phyloP scores from a whole-genome alignment of 2,113 vertebrate species.

The Colaptes auratus region DNA sequence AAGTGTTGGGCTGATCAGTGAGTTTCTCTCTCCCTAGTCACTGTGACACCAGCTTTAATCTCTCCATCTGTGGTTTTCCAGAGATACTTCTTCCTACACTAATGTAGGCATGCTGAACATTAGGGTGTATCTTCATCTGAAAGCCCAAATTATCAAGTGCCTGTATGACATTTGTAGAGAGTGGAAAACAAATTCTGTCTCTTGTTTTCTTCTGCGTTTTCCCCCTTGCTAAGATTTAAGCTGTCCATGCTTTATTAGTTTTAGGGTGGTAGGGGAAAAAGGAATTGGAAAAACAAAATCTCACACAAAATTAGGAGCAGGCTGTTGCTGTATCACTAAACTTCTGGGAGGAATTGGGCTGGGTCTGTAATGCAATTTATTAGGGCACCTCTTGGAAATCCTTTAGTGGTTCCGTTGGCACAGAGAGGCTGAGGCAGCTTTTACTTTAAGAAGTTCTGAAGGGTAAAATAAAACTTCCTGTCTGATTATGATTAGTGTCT shows the following conservation, averaged over 20 bases:
- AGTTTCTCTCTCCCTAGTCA: neutral
- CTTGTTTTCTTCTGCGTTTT: neutral
- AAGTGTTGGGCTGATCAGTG: neutral
- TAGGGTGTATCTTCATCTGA: neutral
- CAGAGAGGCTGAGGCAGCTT: neutral
- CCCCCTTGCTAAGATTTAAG: neutral
- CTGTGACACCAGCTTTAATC: neutral
- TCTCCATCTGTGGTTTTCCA: slow-evolving; percentile 40
- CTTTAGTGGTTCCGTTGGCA: neutral
- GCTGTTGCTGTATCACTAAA: neutral
- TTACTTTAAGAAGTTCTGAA: neutral
- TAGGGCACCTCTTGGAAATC: neutral
- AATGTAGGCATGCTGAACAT: neutral
- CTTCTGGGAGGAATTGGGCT: neutral
- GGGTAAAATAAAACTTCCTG: neutral
- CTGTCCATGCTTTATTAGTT: neutral
- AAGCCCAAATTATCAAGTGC: slow-evolving; percentile 10
- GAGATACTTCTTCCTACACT: slow-evolving; percentile 39
- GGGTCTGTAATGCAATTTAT: neutral
- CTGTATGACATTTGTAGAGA: slow-evolving; percentile 5
- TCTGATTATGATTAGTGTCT: neutral
- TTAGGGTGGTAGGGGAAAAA: neutral
- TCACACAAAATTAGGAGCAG: neutral
- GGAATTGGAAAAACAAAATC: neutral
- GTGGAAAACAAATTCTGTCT: neutral